Percentiles rank a stretch among this genome's conserved stretches.
Evolutionary conservation across 2,113 vertebrate genomes (phyloP).

Genomic region (Natator depressus): DNA sequence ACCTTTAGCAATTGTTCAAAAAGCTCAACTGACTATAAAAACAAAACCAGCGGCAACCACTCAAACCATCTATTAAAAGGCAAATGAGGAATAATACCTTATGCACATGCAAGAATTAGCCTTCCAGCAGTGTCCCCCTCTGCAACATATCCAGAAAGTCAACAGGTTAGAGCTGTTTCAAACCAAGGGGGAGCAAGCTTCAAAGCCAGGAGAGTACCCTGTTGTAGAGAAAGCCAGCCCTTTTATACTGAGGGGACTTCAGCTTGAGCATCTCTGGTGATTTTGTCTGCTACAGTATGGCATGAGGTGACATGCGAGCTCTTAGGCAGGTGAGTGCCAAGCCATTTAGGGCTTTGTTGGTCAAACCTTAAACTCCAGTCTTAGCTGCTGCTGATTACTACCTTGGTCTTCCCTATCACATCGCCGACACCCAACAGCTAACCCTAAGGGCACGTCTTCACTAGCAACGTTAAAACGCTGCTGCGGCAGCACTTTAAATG

Average conservation of each 20-base stretch:
- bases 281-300: neutral
- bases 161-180: neutral
- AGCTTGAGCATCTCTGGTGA: neutral
- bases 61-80: neutral
- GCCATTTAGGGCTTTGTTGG: neutral
- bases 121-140: neutral
- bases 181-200: neutral
- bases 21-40: constrained; percentile 31
- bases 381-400: too few relatives aligned
- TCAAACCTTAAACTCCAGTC: neutral
- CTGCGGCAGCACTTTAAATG: too few relatives aligned
- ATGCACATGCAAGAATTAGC: rapidly evolving
- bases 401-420: neutral
- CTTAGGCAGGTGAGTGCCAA: neutral
- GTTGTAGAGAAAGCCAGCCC: rapidly evolving
- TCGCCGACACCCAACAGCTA: neutral
- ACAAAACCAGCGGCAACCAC: neutral
- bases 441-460: neutral
- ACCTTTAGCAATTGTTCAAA: neutral
- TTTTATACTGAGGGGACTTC: neutral
- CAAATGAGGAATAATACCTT: rapidly evolving
- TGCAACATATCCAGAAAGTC: rapidly evolving
- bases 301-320: neutral
- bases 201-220: neutral
- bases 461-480: too few relatives aligned